Conservation (phyloP, 2,888 invertebrate genomes). For the Xylota segnis region DNA sequence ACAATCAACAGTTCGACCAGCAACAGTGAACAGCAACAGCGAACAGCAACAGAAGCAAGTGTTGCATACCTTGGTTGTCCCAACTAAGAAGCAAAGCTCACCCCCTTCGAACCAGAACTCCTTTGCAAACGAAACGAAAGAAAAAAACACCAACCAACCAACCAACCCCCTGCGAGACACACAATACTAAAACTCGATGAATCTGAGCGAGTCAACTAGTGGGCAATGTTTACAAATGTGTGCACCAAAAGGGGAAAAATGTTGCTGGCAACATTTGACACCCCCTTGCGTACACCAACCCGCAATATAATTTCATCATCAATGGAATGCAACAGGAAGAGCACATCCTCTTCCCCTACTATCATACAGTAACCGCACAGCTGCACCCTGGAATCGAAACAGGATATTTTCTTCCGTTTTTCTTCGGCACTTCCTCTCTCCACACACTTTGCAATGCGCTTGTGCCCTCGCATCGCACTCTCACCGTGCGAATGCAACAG, state of each 20-base stretch:
- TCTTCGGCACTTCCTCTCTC: conserved; percentile 58
- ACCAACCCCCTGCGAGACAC: conserved; percentile 64
- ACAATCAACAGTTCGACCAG: conserved; percentile 69
- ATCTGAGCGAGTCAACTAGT: conserved; percentile 77
- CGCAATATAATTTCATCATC: conserved; percentile 37
- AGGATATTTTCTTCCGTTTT: conserved; percentile 75
- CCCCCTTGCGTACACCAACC: conserved; percentile 1
- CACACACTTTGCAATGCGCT: conserved; percentile 58
- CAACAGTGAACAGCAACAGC: conserved; percentile 67
- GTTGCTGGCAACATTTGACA: conserved; percentile 69
- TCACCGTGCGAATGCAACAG: conserved; percentile 71
- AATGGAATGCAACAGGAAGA: conserved; percentile 76
- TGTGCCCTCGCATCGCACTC: conserved; percentile 55
- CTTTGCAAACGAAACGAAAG: conserved; percentile 8
- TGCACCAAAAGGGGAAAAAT: conserved; percentile 63
- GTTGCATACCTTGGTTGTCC: conserved; percentile 58
- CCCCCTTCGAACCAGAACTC: conserved; percentile 54
- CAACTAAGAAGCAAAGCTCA: conserved; percentile 44
- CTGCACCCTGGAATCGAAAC: conserved; percentile 72
- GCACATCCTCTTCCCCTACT: conserved; percentile 70
- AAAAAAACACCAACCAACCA: conserved; percentile 25
- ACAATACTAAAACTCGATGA: conserved; percentile 47
- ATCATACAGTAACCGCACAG: conserved; percentile 56
- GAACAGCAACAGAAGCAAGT: conserved; percentile 69
- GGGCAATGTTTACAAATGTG: conserved; percentile 62